A percentile compares a stretch with the other conserved stretches of the same genome.
Conservation (phyloP, 2,113 vertebrate species). For the Anhinga rufa region DNA sequence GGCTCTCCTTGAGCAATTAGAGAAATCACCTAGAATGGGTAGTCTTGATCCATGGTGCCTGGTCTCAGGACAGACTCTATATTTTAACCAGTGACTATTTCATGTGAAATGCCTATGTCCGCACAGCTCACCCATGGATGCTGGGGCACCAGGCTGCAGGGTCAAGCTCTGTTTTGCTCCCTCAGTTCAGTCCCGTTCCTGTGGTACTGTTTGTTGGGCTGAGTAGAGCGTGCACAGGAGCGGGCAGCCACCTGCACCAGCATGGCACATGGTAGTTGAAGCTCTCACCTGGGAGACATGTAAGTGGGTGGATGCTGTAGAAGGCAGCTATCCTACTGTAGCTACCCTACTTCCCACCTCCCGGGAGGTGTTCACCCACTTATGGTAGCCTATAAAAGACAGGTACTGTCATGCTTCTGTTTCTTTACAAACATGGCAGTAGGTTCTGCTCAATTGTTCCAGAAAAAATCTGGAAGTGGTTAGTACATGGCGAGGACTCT, state of each 20-base stretch:
- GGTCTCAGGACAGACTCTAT: not conserved
- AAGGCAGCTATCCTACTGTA: not conserved
- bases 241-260: not conserved
- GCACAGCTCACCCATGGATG: not conserved
- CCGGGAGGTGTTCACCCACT: not conserved
- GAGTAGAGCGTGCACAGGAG: not conserved
- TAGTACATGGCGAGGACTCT: not conserved
- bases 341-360: not conserved
- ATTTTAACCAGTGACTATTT: not conserved
- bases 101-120: not conserved
- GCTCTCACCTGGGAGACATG: rapidly evolving
- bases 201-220: not conserved
- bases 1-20: not conserved
- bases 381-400: not conserved
- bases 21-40: not conserved
- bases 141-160: not conserved
- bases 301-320: not conserved
- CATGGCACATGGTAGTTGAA: not conserved
- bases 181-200: not conserved
- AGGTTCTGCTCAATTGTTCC: not conserved
- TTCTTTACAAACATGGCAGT: not conserved
- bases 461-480: not conserved
- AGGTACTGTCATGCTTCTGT: not conserved
- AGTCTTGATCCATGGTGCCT: not conserved
- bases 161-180: not conserved